A percentile compares a stretch with the other conserved stretches of the same genome.
Conservation (phyloP, 2,113 vertebrate genomes). For the Pantherophis guttatus region DNA sequence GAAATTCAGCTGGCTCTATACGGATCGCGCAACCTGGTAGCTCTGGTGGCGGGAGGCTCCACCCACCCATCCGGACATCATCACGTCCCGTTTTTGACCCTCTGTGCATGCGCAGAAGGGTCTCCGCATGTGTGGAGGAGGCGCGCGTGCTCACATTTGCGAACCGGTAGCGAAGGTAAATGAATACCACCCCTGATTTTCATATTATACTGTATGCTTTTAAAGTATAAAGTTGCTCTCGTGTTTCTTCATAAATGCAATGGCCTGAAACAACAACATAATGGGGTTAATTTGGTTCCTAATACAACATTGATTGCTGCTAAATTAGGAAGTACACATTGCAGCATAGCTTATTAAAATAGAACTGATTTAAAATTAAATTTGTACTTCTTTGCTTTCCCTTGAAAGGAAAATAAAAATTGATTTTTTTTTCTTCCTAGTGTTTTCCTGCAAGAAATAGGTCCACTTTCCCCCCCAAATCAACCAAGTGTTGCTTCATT, state of each 20-base stretch:
- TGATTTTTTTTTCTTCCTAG: neutral
- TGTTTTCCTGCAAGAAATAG: neutral
- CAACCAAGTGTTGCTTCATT: neutral
- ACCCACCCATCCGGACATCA: no score
- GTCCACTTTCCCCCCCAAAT: neutral
- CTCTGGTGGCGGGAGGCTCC: no score
- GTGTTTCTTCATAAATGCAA: neutral
- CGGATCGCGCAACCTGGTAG: no score
- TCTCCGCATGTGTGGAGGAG: no score
- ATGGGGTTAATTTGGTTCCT: slow-evolving; percentile 21
- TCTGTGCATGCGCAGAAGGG: no score
- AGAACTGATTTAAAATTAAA: slow-evolving; percentile 44
- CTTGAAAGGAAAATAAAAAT: slow-evolving; percentile 5
- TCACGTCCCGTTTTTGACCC: no score
- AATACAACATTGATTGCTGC: slow-evolving; percentile 48
- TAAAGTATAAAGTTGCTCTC: neutral
- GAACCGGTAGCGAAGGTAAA: no score
- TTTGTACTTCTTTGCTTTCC: slow-evolving; percentile 33
- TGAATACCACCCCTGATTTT: neutral
- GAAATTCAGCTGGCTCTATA: no score
- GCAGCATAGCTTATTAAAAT: slow-evolving; percentile 44
- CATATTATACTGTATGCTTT: neutral
- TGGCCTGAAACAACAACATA: slow-evolving; percentile 3
- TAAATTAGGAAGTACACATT: slow-evolving; percentile 46
- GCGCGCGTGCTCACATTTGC: no score